Conservation (phyloP, 2,797 vertebrate species). For the Trichosurus vulpecula region DNA sequence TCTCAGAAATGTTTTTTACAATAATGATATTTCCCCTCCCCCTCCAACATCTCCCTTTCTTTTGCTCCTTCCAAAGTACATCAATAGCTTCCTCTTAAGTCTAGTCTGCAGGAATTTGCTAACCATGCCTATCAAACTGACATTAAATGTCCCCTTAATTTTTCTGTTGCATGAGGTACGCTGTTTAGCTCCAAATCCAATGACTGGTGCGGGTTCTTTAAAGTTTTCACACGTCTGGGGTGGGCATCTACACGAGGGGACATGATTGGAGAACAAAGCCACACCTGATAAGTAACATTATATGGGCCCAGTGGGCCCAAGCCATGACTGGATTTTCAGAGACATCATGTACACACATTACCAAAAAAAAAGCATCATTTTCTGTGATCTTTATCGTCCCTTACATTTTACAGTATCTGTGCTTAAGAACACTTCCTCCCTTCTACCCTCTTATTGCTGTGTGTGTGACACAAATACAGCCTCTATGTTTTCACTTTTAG, state of each 20-base stretch:
- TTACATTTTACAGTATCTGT: slow-evolving; percentile 74
- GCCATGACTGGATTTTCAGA: neutral
- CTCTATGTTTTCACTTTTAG: slow-evolving; percentile 61
- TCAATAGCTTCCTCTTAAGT: neutral
- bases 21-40: neutral
- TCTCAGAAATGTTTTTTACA: neutral
- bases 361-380: slow-evolving; percentile 79
- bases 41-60: neutral
- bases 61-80: neutral
- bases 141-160: neutral
- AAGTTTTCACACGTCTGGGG: neutral
- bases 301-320: neutral
- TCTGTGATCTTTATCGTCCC: slow-evolving; percentile 77
- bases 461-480: slow-evolving; percentile 73
- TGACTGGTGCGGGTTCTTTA: neutral
- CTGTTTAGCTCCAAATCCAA: neutral
- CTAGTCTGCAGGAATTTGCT: neutral
- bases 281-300: neutral
- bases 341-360: slow-evolving; percentile 67
- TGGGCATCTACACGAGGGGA: neutral
- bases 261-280: neutral
- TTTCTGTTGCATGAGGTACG: neutral
- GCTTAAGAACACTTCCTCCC: slow-evolving; percentile 77
- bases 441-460: slow-evolving; percentile 76
- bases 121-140: neutral